Base-by-base conservation (phyloP, 2,113 vertebrate genomes). In the Chitala chitala region DNA sequence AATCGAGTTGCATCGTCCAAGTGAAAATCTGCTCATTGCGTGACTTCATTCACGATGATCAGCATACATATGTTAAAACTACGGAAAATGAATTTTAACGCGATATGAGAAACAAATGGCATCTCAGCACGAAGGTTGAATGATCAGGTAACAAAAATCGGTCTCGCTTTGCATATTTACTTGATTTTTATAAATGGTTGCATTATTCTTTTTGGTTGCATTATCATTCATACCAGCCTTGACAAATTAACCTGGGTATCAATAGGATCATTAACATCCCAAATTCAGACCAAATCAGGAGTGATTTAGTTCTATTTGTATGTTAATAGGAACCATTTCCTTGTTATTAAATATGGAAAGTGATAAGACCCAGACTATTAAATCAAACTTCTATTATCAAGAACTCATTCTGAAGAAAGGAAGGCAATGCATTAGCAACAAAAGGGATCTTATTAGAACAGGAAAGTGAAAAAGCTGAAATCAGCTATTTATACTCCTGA, bases 361-460 rank as follows among this genome's bases (percentile, higher is more conserved):
- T 46, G 64, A 68, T 48, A 29, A 68, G 64, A 68, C 10, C 42
- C 64, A 68, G 64, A 15, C 64, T 38, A 44, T 68, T 68, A 68
- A 68, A 68, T 68, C 64, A 68, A 48, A 68, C 40, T 68, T 68
- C 64, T 68, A 68, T 68, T 68, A 68, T 68, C 22, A 68, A 68
- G 42, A 68, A 42, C 64, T 46, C 64, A 68, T 68, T 68, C 22
- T 44, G n/a, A 46, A n/a, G 40, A 44, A 68, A 46, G 10, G 36
- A 5, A 46, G 42, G 15, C 26, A 46, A 46, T 44, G 3, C n/a
- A 17, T 29, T 68, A 68, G 48, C 48, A 51, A 51, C 20, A 20
- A 51, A 51, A n/a, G 12, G 48, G n/a, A n/a, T n/a, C n/a, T n/a
- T n/a, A n/a, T n/a, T n/a, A n/a, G 7, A 51, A 20, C 12, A 51